Evolutionary conservation across 2,797 vertebrate genomes (phyloP), one percentile per base, ranked within the genome.

Genomic region (Erpetoichthys calabaricus): DNA sequence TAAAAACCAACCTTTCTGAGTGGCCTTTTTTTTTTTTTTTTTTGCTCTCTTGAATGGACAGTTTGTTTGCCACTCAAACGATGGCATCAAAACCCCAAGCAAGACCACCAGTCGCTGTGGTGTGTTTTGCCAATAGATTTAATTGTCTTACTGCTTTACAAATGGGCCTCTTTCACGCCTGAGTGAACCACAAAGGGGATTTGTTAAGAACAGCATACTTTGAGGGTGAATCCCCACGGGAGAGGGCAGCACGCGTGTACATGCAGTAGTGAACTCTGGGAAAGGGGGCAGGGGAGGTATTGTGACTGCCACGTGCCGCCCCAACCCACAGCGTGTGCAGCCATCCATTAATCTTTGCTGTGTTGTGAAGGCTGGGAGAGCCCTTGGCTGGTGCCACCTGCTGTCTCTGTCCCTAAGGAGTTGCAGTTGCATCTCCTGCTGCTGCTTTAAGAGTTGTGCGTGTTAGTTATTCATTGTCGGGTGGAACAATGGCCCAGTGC

Each of bases 151-250:
- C 68, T 67, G 78, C 77, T 80, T 85, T 79, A 82, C 83, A 84
- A 85, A 85, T 79, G 77, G 79, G 79, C 75, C 75, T 46, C 73
- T 75, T 81, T 83, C 81, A 87, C 75, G 82, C 78, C 75, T 79
- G 77, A 74, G 70, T 78, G 79, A 71, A 62, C 64, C 56, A 74
- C 72, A 82, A 82, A 80, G 64, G 65, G 60, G 62, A 61, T 41
- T 63, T 63, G 75, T 76, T 82, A 81, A 84, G 82, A 77, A 25
- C 25, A 25, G 25, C 25, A 25, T 25, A 25, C 25, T 25, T 25
- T 25, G 25, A 25, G 25, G 25, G 25, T 25, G 25, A 25, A 25
- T 25, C 25, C 25, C 25, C 25, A 25, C 25, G 25, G 25, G 25
- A 25, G 25, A 25, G 25, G 25, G 25, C 25, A 25, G 25, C 25